Evolutionary conservation across 2,113 vertebrate species (phyloP).

Genomic region (Poeciliopsis prolifica): DNA sequence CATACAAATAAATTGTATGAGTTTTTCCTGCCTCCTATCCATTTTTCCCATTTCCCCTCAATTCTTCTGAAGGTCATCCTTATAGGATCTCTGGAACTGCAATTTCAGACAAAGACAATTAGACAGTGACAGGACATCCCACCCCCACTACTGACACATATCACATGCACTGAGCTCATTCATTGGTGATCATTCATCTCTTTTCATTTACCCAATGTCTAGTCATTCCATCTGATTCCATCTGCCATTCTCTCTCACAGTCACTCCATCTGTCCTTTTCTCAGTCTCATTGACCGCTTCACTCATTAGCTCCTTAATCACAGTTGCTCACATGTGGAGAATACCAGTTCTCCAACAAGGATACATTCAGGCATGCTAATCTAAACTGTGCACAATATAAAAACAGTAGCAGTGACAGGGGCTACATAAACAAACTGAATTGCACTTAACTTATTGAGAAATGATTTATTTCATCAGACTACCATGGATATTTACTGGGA

Average conservation of each 20-base stretch:
- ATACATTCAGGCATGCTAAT: background rate
- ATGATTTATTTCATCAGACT: no score
- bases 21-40: conserved; percentile 9
- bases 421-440: no score
- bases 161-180: conserved; percentile 2
- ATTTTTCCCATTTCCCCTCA: conserved; percentile 38
- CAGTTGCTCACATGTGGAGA: conserved; percentile 37
- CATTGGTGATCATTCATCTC: conserved; percentile 35
- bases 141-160: conserved; percentile 31
- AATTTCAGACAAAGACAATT: conserved; percentile 68
- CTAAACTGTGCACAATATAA: background rate
- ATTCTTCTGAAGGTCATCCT: conserved; percentile 65
- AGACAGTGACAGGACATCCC: conserved; percentile 45
- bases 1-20: background rate
- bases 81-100: conserved; percentile 56
- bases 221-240: conserved; percentile 47
- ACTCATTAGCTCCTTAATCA: conserved; percentile 64
- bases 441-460: no score
- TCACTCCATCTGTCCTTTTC: conserved; percentile 59
- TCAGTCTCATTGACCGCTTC: conserved; percentile 57
- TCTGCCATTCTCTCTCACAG: conserved; percentile 41
- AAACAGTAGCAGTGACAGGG: background rate
- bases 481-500: no score
- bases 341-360: background rate
- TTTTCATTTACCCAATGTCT: conserved; percentile 44